These are phyloP conservation scores for Oryzias woworae DNA, from an alignment of 2,113 vertebrate genomes.

Conservation along the genomic window DNA sequence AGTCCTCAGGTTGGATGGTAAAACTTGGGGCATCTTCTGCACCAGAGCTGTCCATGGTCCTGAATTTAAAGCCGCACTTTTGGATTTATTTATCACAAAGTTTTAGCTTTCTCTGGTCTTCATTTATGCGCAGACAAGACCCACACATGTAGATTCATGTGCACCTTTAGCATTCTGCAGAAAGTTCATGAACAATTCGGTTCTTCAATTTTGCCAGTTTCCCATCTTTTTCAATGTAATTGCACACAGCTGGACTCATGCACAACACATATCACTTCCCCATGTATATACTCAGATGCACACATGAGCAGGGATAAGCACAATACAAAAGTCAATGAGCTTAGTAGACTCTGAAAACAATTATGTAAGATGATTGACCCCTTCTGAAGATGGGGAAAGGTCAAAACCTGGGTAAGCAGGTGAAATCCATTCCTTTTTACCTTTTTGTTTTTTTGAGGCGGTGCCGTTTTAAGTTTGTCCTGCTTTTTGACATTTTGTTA, in stretches of 20 bases:
- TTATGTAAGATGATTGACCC: conserved; percentile 58
- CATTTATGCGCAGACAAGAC: too few species aligned
- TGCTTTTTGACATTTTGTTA: background rate
- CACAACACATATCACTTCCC: conserved; percentile 18
- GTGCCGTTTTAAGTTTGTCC: background rate
- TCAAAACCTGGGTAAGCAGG: background rate
- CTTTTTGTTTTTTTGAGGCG: background rate
- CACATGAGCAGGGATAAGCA: conserved; percentile 50
- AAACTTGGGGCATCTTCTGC: background rate
- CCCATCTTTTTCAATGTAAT: background rate
- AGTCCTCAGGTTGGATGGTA: conserved; percentile 5
- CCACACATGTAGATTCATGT: too few species aligned
- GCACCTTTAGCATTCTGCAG: too few species aligned
- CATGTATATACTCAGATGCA: conserved; percentile 41
- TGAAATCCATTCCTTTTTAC: conserved; percentile 2
- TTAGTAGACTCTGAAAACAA: conserved; percentile 57
- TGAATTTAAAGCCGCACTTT: conserved; percentile 48
- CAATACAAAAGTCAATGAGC: conserved; percentile 52
- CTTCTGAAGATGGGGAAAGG: conserved; percentile 33
- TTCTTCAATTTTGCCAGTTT: background rate
- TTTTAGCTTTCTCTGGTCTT: too few species aligned
- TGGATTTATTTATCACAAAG: background rate
- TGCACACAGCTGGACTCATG: conserved; percentile 4
- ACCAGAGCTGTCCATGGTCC: conserved; percentile 72
- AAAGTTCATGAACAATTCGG: too few species aligned